phyloP scores from a whole-genome alignment of 2,113 vertebrate species.

The Alces alces region DNA sequence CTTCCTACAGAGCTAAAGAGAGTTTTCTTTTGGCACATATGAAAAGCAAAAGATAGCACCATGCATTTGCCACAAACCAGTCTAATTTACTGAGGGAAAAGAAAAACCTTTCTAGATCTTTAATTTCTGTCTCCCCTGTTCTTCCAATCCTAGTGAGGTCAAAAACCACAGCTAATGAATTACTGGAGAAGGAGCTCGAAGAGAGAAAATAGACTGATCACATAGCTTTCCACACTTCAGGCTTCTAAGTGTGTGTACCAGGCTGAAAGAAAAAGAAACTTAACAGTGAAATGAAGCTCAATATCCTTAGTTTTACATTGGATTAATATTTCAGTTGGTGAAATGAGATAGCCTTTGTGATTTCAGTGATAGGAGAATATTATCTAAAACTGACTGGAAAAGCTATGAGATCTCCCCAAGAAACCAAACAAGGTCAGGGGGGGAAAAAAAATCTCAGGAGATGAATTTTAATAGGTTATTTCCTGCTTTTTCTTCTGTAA shows the following conservation, averaged over 20 bases:
- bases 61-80: not conserved
- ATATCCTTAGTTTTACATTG: not conserved
- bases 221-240: not conserved
- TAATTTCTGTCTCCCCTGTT: not conserved
- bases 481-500: not conserved
- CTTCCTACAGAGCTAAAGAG: not conserved
- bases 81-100: constrained; percentile 23
- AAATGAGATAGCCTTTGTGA: not conserved
- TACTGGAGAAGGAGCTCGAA: not conserved
- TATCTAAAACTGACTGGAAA: not conserved
- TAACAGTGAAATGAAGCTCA: not conserved
- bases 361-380: not conserved
- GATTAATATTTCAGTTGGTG: not conserved
- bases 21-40: not conserved
- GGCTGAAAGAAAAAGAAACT: not conserved
- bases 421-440: not conserved
- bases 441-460: not conserved
- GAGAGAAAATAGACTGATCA: not conserved
- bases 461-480: not conserved
- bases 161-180: not conserved
- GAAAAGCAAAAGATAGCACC: constrained; percentile 28
- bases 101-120: not conserved
- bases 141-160: not conserved
- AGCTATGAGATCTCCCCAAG: not conserved
- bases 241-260: not conserved